Base-by-base conservation (phyloP, 1,140 invertebrate species). In the Nylanderia fulva region DNA sequence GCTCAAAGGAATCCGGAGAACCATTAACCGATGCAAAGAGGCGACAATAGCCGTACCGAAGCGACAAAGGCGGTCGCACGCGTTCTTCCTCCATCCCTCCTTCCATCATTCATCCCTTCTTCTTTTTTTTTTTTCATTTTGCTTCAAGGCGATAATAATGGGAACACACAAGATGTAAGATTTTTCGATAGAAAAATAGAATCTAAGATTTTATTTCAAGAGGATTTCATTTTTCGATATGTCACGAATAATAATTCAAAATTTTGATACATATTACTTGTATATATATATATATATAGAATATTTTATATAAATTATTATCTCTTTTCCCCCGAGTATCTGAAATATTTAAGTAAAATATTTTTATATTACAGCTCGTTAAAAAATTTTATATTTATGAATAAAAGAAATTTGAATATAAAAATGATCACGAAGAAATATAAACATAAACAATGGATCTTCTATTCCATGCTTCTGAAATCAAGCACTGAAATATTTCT, bases 11-110 rank as follows among this genome's bases (percentile, higher is more conserved):
- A 77, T 36, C 56, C 42, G 36, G 39, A 87, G 85, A 83, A 72
- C 54, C 77, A 72, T 90, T 90, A 86, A 88, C 90, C 76, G 79
- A 60, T 63, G 76, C 71, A 85, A 84, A 69, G 66, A 80, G 66
- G 58, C 77, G 86, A 90, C 83, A 87, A 90, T 87, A 63, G 80
- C 64, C 24, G 61, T 42, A 68, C 54, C 64, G 39, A 79, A 52
- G 60, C 68, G 89, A 90, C 77, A 85, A 88, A 90, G 75, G 68
- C 77, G 89, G 86, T 85, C 77, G 45, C 61, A 75, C 33, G 45
- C 61, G 39, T 29, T 24, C 79, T 77, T 76, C 29, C 75, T 87
- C 18, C 36, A 56, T 77, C 76, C 21, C 63, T 84, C 29, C 54
- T 45, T 36, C 29, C 42, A 24, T 24, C 24, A 79, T 45, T 24